Base-by-base conservation (phyloP, 2,888 invertebrate species). In the Philhelius pedissequus region DNA sequence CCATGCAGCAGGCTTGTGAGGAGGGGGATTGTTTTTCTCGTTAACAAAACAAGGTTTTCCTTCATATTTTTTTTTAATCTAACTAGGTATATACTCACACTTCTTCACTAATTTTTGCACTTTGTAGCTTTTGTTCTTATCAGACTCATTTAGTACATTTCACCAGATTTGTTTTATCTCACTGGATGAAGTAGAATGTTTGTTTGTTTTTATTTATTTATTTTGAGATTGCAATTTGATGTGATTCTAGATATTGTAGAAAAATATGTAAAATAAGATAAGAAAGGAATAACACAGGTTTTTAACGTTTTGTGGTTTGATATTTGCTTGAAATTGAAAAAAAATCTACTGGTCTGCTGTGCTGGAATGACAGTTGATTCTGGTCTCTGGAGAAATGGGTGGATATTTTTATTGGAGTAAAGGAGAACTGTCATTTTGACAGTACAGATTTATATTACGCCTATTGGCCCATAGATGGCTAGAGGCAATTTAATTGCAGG, bases 71-170 rank as follows among this genome's bases (percentile, higher is more conserved):
- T 40, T 48, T 30, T 54, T 32, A n/a, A n/a, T 32, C 18, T 13
- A 54, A 32, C 32, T 2, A 25, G 20, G 13, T 11, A 62, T 1
- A 11, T 73, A 73, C 78, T 56, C 78, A 78, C 83, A 73, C 35
- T 77, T 43, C 43, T 56, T 30, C 60, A 43, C 45, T 54, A 40
- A 58, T 43, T 30, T 62, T 73, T 78, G 83, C 78, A 83, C 83
- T 83, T 83, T 83, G 74, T 22, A 69, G 74, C 69, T 54, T 69
- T 27, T 50, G 30, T 52, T 54, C n/a, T 13, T 84, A 84, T 84
- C 84, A 84, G 45, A 71, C 1, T 25, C 30, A 35, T 38, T 62
- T 79, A 84, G 52, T 45, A 71, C 75, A 84, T 75, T 75, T 79
- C 54, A 79, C 35, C 40, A 22, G 48, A 54, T 58, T 62, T 45